phyloP scores from a whole-genome alignment of 2,888 invertebrate species.

The Idaea aversata region DNA sequence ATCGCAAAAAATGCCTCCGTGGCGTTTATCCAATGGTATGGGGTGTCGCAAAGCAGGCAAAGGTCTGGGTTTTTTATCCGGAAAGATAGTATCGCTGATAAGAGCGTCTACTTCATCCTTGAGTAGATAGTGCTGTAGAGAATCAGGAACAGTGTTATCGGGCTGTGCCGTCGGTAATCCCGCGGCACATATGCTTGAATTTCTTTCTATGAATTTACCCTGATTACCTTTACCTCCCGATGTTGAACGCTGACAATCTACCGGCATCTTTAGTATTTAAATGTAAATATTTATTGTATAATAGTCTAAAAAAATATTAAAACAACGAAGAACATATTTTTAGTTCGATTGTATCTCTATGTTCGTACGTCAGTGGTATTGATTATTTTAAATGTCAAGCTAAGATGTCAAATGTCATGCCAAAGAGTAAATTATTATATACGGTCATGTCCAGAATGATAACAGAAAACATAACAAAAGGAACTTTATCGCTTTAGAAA shows the following conservation, averaged over 20 bases:
- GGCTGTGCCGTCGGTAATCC: slow-evolving; percentile 60
- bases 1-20: slow-evolving; percentile 46
- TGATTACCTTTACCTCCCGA: slow-evolving; percentile 66
- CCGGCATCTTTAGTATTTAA: slow-evolving; percentile 40
- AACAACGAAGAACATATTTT: no score
- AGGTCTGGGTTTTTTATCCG: slow-evolving; percentile 46
- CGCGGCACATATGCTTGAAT: slow-evolving; percentile 61
- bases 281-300: not conserved
- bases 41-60: slow-evolving; percentile 54
- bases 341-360: no score
- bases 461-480: no score
- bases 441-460: no score
- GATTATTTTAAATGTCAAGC: no score
- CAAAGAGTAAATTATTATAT: no score
- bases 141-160: slow-evolving; percentile 43
- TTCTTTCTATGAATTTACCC: slow-evolving; percentile 62
- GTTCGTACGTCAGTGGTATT: no score
- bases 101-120: slow-evolving; percentile 65
- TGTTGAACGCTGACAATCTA: slow-evolving; percentile 52
- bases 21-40: slow-evolving; percentile 48
- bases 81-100: slow-evolving; percentile 56
- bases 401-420: no score
- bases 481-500: no score
- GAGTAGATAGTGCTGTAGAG: slow-evolving; percentile 56
- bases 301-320: no score